Evolutionary conservation across 1,140 invertebrate genomes (phyloP).

Genomic region (Pinna nobilis): DNA sequence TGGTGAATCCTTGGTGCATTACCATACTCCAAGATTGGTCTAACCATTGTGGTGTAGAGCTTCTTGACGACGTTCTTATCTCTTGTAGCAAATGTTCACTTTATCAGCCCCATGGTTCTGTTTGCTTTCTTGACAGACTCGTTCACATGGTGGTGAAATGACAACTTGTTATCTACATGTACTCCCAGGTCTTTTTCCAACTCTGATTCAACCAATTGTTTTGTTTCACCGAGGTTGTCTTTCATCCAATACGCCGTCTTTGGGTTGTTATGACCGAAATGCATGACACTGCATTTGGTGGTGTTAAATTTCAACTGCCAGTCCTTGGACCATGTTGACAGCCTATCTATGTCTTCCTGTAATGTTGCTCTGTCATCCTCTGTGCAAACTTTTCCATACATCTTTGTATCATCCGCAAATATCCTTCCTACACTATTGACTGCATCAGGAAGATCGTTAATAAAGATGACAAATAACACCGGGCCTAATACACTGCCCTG

Average conservation of each 20-base stretch:
- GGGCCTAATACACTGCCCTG: too few species aligned
- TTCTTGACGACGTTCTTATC: not conserved
- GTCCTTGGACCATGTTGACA: slow-evolving; percentile 15
- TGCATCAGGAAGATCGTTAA: slow-evolving; percentile 41
- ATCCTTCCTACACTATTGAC: slow-evolving; percentile 4
- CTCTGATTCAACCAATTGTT: not conserved
- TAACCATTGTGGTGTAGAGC: slow-evolving; percentile 3
- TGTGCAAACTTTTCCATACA: slow-evolving; percentile 10
- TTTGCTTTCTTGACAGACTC: slow-evolving; percentile 5
- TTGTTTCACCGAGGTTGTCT: not conserved
- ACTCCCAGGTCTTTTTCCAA: slow-evolving; percentile 22
- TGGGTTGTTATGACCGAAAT: not conserved
- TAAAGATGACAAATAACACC: slow-evolving; percentile 38
- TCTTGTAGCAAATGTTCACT: not conserved
- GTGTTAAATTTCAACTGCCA: slow-evolving; percentile 29
- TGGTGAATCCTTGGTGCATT: too few species aligned
- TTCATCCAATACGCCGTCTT: not conserved
- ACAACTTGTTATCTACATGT: not conserved
- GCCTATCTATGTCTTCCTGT: slow-evolving; percentile 16
- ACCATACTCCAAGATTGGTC: not conserved
- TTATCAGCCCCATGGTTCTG: slow-evolving; percentile 6
- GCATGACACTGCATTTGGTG: not conserved
- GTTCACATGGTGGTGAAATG: slow-evolving; percentile 1
- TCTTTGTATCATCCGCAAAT: slow-evolving; percentile 46
- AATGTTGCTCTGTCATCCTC: not conserved